Evolutionary conservation across 2,797 vertebrate genomes (phyloP).

Genomic region (Muscicapa comitata): DNA sequence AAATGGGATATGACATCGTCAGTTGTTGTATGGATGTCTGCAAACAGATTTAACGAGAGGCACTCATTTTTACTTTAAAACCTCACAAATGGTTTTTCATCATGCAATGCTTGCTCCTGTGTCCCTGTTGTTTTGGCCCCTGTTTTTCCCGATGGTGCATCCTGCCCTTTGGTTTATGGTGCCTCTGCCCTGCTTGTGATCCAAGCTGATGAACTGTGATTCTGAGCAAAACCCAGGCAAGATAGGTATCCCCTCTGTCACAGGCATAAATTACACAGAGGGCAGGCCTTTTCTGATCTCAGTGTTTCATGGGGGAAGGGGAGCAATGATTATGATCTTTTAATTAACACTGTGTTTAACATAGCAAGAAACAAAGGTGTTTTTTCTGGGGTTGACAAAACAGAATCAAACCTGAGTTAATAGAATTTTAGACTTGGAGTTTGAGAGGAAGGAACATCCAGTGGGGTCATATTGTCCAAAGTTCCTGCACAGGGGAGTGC

Average conservation of each 20-base stretch:
- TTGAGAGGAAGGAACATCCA: background rate
- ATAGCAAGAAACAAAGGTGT: constrained; percentile 40
- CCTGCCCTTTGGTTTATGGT: background rate
- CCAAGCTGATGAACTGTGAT: background rate
- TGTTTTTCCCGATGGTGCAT: rapidly evolving
- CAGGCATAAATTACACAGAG: background rate
- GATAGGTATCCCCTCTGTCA: background rate
- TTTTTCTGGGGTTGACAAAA: constrained; percentile 57
- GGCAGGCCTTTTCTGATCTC: background rate
- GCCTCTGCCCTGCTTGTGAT: background rate
- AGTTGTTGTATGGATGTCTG: background rate
- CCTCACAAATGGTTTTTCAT: background rate
- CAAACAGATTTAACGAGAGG: background rate
- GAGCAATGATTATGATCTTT: constrained; percentile 70
- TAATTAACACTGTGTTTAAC: constrained; percentile 67
- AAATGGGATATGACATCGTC: constrained; percentile 22
- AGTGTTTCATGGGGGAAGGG: constrained; percentile 52
- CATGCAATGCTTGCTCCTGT: background rate
- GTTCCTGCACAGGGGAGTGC: background rate
- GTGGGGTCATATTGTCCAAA: background rate
- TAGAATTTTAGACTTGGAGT: background rate
- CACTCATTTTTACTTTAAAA: background rate
- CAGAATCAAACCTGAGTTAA: background rate
- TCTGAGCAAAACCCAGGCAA: background rate
- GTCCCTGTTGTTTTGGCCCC: background rate